A percentile compares a stretch with the other conserved stretches of the same genome.
These are phyloP conservation scores for Cladopsammia gracilis DNA, from an alignment of 64 coral and sea anemone genomes.

Conservation along the genomic window DNA sequence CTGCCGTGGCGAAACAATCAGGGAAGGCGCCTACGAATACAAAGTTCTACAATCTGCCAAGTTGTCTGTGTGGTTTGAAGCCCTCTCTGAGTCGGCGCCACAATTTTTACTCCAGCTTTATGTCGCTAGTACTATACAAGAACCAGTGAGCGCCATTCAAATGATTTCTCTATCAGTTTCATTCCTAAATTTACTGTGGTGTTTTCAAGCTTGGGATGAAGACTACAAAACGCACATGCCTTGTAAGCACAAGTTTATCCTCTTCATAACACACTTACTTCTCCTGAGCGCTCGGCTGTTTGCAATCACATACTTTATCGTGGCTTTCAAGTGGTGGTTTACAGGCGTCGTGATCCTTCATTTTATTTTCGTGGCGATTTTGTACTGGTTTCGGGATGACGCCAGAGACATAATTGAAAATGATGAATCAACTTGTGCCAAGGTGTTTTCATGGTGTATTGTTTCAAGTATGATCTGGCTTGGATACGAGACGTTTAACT, in stretches of 20 bases:
- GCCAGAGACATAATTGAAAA: background rate
- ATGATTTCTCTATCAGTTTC: background rate
- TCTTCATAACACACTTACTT: too few relatives aligned
- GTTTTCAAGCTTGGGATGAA: background rate
- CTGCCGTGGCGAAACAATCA: background rate
- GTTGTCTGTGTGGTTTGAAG: background rate
- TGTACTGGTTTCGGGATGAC: background rate
- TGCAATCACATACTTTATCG: background rate
- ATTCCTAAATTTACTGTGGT: background rate
- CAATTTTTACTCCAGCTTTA: constrained; percentile 33
- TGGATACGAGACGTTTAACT: background rate
- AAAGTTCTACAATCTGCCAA: too few relatives aligned
- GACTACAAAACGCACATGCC: background rate
- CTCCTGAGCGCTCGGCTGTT: background rate
- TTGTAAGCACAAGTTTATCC: background rate
- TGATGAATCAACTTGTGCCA: background rate
- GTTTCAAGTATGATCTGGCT: background rate
- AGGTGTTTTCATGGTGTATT: background rate
- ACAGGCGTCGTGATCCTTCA: background rate
- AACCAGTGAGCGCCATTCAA: constrained; percentile 5
- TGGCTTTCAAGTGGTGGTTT: background rate
- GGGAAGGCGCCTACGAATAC: background rate
- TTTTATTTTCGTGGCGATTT: background rate
- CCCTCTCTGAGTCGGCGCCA: background rate
- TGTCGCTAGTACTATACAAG: background rate